Evolutionary conservation across 2,888 invertebrate species (phyloP).

Genomic region (Nymphalis c-album): DNA sequence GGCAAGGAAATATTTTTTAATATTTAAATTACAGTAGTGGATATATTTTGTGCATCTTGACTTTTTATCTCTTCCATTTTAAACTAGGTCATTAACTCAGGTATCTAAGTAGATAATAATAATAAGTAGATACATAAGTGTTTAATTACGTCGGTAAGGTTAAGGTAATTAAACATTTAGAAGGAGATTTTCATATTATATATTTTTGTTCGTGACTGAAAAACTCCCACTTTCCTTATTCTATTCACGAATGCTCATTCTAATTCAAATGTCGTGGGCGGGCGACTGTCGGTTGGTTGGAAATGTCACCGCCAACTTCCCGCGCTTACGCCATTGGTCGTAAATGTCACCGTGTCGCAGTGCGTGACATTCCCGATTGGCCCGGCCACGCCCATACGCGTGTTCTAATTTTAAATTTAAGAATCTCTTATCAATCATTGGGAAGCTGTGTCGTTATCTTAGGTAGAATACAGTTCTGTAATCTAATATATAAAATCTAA

Average conservation of each 20-base stretch:
- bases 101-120: too few species aligned
- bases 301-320: conserved; percentile 68
- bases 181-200: background rate
- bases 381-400: conserved; percentile 60
- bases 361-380: conserved; percentile 74
- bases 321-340: conserved; percentile 58
- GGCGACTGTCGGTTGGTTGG: conserved; percentile 57
- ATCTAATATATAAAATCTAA: background rate
- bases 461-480: background rate
- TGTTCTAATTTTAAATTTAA: conserved; percentile 48
- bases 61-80: too few species aligned
- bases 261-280: conserved; percentile 54
- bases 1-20: too few species aligned
- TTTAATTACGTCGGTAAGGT: too few species aligned
- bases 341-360: conserved; percentile 75
- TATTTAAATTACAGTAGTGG: too few species aligned
- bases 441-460: conserved; percentile 7
- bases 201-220: conserved; percentile 5
- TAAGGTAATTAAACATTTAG: too few species aligned
- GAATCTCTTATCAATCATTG: conserved; percentile 20
- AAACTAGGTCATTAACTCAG: too few species aligned
- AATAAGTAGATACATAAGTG: too few species aligned
- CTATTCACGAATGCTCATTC: conserved; percentile 26
- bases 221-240: conserved; percentile 26
- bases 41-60: too few species aligned